Percentiles rank a stretch among this genome's conserved stretches.
phyloP scores from a whole-genome alignment of 2,888 invertebrate species.

The Eledone cirrhosa region DNA sequence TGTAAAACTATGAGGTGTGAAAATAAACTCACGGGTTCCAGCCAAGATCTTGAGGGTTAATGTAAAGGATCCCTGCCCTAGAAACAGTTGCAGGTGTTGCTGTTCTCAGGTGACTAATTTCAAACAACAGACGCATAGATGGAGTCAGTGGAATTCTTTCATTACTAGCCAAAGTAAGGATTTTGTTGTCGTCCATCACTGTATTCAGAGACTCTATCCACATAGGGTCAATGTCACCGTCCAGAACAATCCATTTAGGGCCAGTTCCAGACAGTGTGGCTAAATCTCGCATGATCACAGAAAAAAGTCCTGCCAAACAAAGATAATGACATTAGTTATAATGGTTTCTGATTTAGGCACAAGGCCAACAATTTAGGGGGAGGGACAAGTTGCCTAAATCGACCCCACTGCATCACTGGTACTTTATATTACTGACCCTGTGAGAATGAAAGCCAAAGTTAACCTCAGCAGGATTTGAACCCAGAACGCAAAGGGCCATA shows the following conservation, averaged over 20 bases:
- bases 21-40: slow-evolving; percentile 82
- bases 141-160: slow-evolving; percentile 94
- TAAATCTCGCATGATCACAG: slow-evolving; percentile 94
- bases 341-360: too few species aligned
- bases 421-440: too few species aligned
- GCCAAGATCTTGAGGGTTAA: slow-evolving; percentile 94
- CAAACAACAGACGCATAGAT: slow-evolving; percentile 92
- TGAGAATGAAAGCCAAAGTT: too few species aligned
- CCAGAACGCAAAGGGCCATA: too few species aligned
- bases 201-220: slow-evolving; percentile 98
- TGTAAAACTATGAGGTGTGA: neutral
- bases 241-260: slow-evolving; percentile 91
- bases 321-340: too few species aligned
- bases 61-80: slow-evolving; percentile 93
- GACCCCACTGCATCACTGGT: too few species aligned
- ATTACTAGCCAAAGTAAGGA: slow-evolving; percentile 92
- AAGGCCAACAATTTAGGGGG: too few species aligned
- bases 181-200: slow-evolving; percentile 98
- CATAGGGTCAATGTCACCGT: slow-evolving; percentile 98
- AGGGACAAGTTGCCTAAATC: too few species aligned
- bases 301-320: slow-evolving; percentile 78
- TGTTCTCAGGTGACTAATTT: slow-evolving; percentile 93
- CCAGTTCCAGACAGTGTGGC: slow-evolving; percentile 85
- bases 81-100: slow-evolving; percentile 98
- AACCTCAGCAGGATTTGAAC: too few species aligned